Evolutionary conservation across 2,797 vertebrate genomes (phyloP).

Genomic region (Ceyx erithaca): DNA sequence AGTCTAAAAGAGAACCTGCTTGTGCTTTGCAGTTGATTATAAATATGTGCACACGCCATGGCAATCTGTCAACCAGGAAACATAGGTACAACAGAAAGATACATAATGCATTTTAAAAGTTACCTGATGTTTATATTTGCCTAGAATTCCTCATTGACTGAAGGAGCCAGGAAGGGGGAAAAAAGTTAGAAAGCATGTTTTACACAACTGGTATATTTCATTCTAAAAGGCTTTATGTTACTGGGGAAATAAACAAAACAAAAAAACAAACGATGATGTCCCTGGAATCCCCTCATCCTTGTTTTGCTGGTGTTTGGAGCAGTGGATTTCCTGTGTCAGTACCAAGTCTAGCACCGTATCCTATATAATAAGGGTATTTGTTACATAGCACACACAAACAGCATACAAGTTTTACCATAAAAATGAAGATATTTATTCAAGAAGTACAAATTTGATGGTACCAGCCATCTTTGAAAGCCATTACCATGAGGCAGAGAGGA

Average conservation of each 20-base stretch:
- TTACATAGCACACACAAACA: slow-evolving; percentile 7
- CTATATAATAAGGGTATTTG: fast-evolving
- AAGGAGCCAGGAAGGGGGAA: neutral
- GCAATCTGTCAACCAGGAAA: neutral
- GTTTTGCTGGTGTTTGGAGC: neutral
- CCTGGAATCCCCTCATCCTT: neutral
- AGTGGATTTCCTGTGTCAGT: neutral
- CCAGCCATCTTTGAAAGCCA: slow-evolving; percentile 78
- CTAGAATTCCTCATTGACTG: neutral
- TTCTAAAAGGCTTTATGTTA: neutral
- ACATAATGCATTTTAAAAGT: neutral
- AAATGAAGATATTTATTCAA: slow-evolving; percentile 78
- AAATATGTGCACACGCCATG: neutral
- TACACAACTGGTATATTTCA: neutral
- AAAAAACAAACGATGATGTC: neutral
- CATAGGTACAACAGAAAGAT: slow-evolving; percentile 3
- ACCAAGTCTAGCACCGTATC: neutral
- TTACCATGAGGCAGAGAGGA: slow-evolving; percentile 74
- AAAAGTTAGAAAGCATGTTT: neutral
- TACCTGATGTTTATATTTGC: neutral
- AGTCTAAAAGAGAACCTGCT: slow-evolving; percentile 2
- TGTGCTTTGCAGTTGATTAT: slow-evolving; percentile 28
- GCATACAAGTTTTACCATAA: slow-evolving; percentile 59
- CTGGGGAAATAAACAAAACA: neutral
- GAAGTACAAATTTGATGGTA: slow-evolving; percentile 79